These are phyloP conservation scores for Tetheella fluctuosa DNA, from an alignment of 2,888 invertebrate genomes.

Conservation along the genomic window DNA sequence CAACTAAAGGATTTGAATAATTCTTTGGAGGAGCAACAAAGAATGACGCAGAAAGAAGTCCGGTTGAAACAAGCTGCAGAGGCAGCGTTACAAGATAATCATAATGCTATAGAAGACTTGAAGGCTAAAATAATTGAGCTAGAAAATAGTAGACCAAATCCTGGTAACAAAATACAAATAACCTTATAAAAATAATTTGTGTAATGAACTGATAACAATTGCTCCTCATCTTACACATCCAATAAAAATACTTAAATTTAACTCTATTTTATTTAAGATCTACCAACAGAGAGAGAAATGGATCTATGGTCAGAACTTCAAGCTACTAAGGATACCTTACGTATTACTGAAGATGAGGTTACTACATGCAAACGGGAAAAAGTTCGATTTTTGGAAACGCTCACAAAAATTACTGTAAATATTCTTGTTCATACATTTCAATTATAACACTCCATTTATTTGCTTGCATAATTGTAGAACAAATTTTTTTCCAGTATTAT, in stretches of 20 bases:
- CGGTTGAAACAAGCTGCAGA: slow-evolving; percentile 53
- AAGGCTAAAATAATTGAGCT: slow-evolving; percentile 61
- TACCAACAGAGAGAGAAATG: slow-evolving; percentile 75
- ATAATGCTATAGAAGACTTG: slow-evolving; percentile 56
- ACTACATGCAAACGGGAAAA: slow-evolving; percentile 69
- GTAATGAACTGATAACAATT: slow-evolving; percentile 1
- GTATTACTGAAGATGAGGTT: slow-evolving; percentile 72
- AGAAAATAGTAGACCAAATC: slow-evolving; percentile 64
- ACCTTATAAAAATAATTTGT: neutral
- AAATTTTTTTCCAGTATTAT: slow-evolving; percentile 65
- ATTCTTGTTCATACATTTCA: slow-evolving; percentile 17
- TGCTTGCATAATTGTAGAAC: slow-evolving; percentile 20
- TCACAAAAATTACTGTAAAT: slow-evolving; percentile 73
- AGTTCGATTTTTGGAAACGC: slow-evolving; percentile 72
- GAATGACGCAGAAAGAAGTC: slow-evolving; percentile 46
- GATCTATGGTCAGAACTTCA: slow-evolving; percentile 74
- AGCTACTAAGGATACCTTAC: slow-evolving; percentile 72
- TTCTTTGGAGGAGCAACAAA: slow-evolving; percentile 54
- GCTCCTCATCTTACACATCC: neutral
- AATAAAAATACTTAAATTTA: neutral
- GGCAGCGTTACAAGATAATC: slow-evolving; percentile 49
- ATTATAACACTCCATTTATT: neutral
- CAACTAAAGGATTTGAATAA: slow-evolving; percentile 59
- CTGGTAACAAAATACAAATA: slow-evolving; percentile 45
- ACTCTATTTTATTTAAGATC: slow-evolving; percentile 47